phyloP scores from a whole-genome alignment of 2,113 vertebrate species.

The Eretmochelys imbricata region DNA sequence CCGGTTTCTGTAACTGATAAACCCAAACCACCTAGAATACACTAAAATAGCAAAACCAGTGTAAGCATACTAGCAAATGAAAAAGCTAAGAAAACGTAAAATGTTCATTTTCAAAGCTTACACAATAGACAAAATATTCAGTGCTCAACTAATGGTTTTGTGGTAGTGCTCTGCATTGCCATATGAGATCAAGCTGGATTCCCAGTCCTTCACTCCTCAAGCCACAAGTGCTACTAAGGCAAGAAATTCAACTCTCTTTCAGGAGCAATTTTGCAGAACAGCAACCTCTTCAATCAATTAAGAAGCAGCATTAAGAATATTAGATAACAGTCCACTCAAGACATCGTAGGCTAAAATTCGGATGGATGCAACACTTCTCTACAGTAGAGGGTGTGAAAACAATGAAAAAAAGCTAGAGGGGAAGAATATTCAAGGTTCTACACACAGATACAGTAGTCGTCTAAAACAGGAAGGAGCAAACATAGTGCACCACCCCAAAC shows the following conservation, averaged over 20 bases:
- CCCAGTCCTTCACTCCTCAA: neutral
- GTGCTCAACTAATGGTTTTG: neutral
- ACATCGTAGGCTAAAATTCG: neutral
- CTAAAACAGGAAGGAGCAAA: too few relatives aligned
- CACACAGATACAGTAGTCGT: too few relatives aligned
- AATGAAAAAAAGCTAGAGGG: neutral
- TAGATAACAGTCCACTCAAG: neutral
- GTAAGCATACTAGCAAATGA: neutral
- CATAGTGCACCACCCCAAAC: too few relatives aligned
- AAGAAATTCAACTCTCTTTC: neutral
- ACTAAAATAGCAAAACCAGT: neutral
- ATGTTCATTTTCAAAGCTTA: neutral
- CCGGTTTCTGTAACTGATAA: neutral
- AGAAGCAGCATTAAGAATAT: neutral
- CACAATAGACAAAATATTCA: constrained; percentile 1
- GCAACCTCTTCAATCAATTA: neutral
- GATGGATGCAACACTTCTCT: neutral
- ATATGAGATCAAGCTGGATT: neutral
- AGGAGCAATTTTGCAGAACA: neutral
- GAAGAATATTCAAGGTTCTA: too few relatives aligned
- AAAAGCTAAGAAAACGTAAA: neutral
- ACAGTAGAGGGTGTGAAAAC: neutral
- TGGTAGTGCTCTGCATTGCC: neutral
- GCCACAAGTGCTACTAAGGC: neutral
- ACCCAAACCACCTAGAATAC: neutral